Conservation (phyloP, 2,797 vertebrate species). For the Denticeps clupeoides region DNA sequence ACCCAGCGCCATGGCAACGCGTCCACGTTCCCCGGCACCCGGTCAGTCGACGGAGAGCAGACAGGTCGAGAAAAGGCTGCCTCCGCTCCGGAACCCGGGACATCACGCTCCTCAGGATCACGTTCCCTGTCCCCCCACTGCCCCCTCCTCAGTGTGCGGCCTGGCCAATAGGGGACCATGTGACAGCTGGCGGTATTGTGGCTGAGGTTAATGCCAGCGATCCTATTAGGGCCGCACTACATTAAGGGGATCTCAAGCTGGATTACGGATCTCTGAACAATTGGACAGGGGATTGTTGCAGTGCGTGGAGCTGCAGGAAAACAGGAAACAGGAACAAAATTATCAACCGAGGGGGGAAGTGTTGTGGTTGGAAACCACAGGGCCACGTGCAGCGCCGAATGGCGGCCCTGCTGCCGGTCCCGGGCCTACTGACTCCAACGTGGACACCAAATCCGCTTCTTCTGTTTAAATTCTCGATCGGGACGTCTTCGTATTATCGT, state of each 20-base stretch:
- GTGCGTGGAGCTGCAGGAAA: slow-evolving; percentile 14
- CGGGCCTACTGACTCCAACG: no score
- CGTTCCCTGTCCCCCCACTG: slow-evolving; percentile 6
- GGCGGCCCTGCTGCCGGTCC: no score
- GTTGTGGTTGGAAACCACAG: no score
- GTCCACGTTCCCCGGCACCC: slow-evolving; percentile 24
- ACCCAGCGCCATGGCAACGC: slow-evolving; percentile 74
- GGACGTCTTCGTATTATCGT: no score
- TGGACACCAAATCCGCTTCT: no score
- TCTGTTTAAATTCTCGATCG: no score
- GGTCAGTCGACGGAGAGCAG: slow-evolving; percentile 43
- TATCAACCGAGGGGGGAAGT: neutral
- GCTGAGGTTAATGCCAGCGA: slow-evolving; percentile 61
- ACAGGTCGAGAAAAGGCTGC: slow-evolving; percentile 10
- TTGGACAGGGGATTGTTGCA: slow-evolving; percentile 61
- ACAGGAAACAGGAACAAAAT: neutral
- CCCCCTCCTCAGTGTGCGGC: slow-evolving; percentile 21
- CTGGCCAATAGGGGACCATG: slow-evolving; percentile 56
- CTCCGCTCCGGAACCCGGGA: slow-evolving; percentile 40
- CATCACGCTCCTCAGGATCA: slow-evolving; percentile 26
- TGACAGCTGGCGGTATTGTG: slow-evolving; percentile 64
- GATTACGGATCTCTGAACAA: slow-evolving; percentile 90
- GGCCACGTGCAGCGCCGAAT: no score
- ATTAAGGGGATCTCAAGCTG: slow-evolving; percentile 67
- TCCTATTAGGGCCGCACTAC: slow-evolving; percentile 59